phyloP scores from a whole-genome alignment of 1,140 invertebrate species.

The Drosophila pandora region DNA sequence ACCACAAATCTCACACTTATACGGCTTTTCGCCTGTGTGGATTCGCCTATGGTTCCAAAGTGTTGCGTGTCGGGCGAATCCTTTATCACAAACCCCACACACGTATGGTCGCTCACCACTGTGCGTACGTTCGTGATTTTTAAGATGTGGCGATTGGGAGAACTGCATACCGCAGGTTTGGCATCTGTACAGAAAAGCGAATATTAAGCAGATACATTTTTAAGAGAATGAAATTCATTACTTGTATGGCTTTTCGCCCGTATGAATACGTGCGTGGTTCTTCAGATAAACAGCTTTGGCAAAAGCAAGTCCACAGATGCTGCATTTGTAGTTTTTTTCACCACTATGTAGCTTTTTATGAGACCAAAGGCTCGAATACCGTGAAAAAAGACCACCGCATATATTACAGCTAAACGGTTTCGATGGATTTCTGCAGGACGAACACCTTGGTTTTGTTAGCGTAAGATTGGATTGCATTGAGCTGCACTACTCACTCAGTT shows the following conservation, averaged over 20 bases:
- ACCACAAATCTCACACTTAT: slow-evolving; percentile 92
- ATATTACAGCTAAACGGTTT: slow-evolving; percentile 95
- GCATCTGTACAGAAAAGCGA: slow-evolving; percentile 85
- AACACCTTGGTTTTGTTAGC: slow-evolving; percentile 38
- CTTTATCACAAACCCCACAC: slow-evolving; percentile 95
- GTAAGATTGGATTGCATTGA: slow-evolving; percentile 18
- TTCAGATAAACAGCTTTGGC: slow-evolving; percentile 95
- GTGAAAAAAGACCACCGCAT: slow-evolving; percentile 92
- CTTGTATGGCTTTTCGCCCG: slow-evolving; percentile 93
- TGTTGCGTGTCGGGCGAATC: slow-evolving; percentile 93
- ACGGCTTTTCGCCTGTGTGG: slow-evolving; percentile 96
- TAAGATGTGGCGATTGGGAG: slow-evolving; percentile 94
- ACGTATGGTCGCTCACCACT: slow-evolving; percentile 95
- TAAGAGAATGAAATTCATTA: slow-evolving; percentile 51
- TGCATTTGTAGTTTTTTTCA: slow-evolving; percentile 96
- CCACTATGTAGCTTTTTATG: slow-evolving; percentile 93
- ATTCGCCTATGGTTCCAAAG: slow-evolving; percentile 96
- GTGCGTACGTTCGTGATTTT: slow-evolving; percentile 96
- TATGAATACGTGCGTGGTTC: slow-evolving; percentile 94
- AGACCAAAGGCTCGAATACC: slow-evolving; percentile 93
- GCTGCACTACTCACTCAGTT: slow-evolving; percentile 71
- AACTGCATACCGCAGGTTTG: slow-evolving; percentile 95
- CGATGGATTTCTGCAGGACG: slow-evolving; percentile 67
- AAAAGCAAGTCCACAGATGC: slow-evolving; percentile 96
- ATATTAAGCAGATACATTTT: background rate